Conservation (phyloP, 1,140 invertebrate genomes). For the Thalassaphorura encarpata region DNA sequence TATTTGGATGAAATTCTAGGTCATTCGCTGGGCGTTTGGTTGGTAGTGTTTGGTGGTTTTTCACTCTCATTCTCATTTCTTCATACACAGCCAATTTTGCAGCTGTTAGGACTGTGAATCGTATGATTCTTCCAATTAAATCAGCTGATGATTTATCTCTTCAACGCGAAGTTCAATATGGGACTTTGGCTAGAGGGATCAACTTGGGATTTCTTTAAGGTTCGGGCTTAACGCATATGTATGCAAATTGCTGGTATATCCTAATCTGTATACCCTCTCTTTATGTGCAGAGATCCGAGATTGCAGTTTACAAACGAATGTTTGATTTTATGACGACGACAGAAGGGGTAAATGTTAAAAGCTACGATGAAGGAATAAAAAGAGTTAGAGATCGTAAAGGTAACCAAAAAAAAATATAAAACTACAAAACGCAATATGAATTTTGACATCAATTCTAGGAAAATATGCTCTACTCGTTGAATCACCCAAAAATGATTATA, state of each 20-base stretch:
- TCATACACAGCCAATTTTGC: conserved; percentile 60
- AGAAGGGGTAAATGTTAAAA: conserved; percentile 42
- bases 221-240: conserved; percentile 25
- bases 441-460: no score
- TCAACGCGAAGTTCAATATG: conserved; percentile 56
- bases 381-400: conserved; percentile 44
- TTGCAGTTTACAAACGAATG: conserved; percentile 52
- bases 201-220: conserved; percentile 52
- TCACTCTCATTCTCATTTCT: conserved; percentile 58
- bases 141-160: conserved; percentile 53
- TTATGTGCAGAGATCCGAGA: conserved; percentile 45
- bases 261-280: not conserved
- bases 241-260: not conserved
- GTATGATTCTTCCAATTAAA: conserved; percentile 52
- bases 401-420: no score
- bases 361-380: conserved; percentile 46
- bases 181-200: conserved; percentile 50
- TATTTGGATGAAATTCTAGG: no score
- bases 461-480: conserved; percentile 58
- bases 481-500: conserved; percentile 55
- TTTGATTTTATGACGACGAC: conserved; percentile 44
- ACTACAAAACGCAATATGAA: not conserved
- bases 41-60: conserved; percentile 60
- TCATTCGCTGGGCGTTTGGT: conserved; percentile 54
- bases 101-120: conserved; percentile 42